A percentile compares a stretch with the other conserved stretches of the same genome.
phyloP scores from a whole-genome alignment of 2,888 invertebrate species.

The Heliconius sara region DNA sequence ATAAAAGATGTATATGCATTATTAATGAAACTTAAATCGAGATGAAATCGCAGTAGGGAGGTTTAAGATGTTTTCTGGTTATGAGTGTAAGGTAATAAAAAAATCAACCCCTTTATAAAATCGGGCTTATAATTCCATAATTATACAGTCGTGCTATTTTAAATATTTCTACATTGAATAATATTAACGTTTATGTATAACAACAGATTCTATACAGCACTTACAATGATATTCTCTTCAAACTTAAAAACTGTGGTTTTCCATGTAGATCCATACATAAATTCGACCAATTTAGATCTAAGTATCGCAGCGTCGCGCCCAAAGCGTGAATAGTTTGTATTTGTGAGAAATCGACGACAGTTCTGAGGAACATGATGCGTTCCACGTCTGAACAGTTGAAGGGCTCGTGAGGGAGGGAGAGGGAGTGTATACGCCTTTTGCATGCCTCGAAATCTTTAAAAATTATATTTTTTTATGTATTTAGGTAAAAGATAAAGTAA shows the following conservation, averaged over 20 bases:
- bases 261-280: constrained; percentile 77
- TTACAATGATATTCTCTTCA: constrained; percentile 86
- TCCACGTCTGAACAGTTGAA: constrained; percentile 79
- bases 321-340: constrained; percentile 87
- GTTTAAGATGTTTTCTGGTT: too few species aligned
- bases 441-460: constrained; percentile 82
- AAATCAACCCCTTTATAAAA: too few species aligned
- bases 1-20: too few species aligned
- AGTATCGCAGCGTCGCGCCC: constrained; percentile 88
- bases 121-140: too few species aligned
- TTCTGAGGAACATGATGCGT: constrained; percentile 84
- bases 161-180: too few species aligned
- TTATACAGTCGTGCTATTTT: too few species aligned
- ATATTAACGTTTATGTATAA: too few species aligned
- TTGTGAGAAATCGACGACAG: constrained; percentile 85
- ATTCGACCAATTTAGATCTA: constrained; percentile 87
- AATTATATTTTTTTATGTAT: not conserved
- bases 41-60: too few species aligned
- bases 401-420: constrained; percentile 83
- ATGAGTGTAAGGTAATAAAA: too few species aligned
- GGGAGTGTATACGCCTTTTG: constrained; percentile 78
- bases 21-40: too few species aligned
- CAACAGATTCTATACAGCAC: constrained; percentile 51
- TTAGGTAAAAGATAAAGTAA: not conserved
- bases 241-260: constrained; percentile 77